Conservation (phyloP, 2,888 invertebrate genomes). For the Scaptomyza reducta region DNA sequence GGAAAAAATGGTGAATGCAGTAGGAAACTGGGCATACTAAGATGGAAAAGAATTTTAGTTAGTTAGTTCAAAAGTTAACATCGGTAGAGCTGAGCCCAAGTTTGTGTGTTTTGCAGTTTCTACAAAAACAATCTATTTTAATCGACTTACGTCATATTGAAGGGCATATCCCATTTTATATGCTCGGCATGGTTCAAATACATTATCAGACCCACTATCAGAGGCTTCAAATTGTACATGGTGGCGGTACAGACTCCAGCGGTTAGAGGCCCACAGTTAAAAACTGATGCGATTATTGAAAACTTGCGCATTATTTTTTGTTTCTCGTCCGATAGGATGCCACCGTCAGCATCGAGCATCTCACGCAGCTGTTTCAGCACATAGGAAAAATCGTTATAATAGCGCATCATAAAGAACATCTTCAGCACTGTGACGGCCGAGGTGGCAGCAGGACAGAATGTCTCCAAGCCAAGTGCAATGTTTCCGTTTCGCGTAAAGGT, state of each 20-base stretch:
- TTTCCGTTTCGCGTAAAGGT: conserved; percentile 22
- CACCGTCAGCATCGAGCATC: conserved; percentile 49
- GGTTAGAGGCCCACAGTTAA: conserved; percentile 75
- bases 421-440: conserved; percentile 78
- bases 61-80: too few relatives aligned
- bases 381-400: conserved; percentile 57
- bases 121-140: too few relatives aligned
- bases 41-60: background rate
- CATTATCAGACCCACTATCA: conserved; percentile 57
- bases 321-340: background rate
- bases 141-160: conserved; percentile 74
- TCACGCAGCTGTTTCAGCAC: conserved; percentile 44
- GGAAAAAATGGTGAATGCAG: conserved; percentile 57
- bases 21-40: conserved; percentile 65
- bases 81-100: too few relatives aligned
- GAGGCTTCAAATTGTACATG: conserved; percentile 69
- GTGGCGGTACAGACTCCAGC: conserved; percentile 69
- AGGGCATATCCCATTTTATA: conserved; percentile 67
- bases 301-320: conserved; percentile 36
- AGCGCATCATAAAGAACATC: conserved; percentile 67
- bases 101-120: too few relatives aligned
- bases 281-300: conserved; percentile 59
- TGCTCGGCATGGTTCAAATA: conserved; percentile 30
- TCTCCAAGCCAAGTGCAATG: conserved; percentile 65
- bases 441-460: conserved; percentile 75